A percentile compares a stretch with the other conserved stretches of the same genome.
Evolutionary conservation across 2,797 vertebrate genomes (phyloP).

Genomic region (Paratrypauchen microcephalus): DNA sequence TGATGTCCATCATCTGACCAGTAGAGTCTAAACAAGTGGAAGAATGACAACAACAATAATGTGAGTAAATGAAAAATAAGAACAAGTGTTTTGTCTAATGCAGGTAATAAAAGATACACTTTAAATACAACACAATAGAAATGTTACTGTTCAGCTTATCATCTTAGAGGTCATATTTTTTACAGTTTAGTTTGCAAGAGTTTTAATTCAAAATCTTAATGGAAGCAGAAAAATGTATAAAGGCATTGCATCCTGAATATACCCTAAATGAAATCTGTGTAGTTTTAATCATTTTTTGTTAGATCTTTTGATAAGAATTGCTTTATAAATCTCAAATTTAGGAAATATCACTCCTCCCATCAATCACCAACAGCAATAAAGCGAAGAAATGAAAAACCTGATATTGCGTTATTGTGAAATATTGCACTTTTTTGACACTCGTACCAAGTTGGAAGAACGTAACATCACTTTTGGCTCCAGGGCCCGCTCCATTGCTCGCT

Average conservation of each 20-base stretch:
- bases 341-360: not conserved
- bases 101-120: not conserved
- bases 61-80: not conserved
- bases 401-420: conserved; percentile 5
- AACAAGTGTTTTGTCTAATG: not conserved
- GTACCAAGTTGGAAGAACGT: conserved; percentile 94
- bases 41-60: conserved; percentile 5
- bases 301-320: not conserved
- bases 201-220: no score
- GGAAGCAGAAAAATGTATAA: no score
- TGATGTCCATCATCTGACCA: conserved; percentile 73
- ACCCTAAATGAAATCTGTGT: no score
- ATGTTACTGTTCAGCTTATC: not conserved
- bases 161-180: not conserved
- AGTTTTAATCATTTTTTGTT: not conserved
- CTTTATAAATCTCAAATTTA: not conserved
- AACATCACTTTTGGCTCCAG: conserved; percentile 89
- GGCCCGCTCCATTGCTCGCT: conserved; percentile 89
- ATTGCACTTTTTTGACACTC: conserved; percentile 28
- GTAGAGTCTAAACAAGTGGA: conserved; percentile 61
- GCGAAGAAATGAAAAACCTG: not conserved
- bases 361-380: not conserved
- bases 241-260: no score
- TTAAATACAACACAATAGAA: not conserved
- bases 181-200: not conserved